Conservation (phyloP, 2,113 vertebrate genomes). For the Poeciliopsis turrubarensis region DNA sequence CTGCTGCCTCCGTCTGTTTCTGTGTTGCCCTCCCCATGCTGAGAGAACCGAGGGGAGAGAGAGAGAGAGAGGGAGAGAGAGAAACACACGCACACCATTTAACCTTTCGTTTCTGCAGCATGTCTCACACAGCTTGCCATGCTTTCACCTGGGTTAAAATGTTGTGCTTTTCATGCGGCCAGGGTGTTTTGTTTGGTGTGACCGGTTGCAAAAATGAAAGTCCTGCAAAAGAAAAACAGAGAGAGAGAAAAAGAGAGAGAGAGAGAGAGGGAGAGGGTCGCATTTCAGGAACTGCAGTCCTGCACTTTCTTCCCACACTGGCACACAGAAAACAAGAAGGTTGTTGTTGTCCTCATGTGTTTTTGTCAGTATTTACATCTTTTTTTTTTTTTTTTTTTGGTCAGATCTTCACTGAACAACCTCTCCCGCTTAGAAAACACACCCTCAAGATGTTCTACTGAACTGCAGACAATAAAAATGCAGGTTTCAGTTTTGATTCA, state of each 20-base stretch:
- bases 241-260: neutral
- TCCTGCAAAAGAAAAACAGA: constrained; percentile 3
- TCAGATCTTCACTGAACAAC: neutral
- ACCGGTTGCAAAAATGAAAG: constrained; percentile 17
- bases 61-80: neutral
- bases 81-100: constrained; percentile 2
- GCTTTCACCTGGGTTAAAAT: constrained; percentile 9
- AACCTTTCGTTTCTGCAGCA: constrained; percentile 31
- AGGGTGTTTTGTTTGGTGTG: constrained; percentile 14
- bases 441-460: neutral
- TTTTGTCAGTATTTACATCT: neutral
- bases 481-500: constrained; percentile 54
- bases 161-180: constrained; percentile 9
- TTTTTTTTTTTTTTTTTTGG: neutral
- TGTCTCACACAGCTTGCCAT: neutral
- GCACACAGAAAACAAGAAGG: neutral
- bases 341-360: neutral
- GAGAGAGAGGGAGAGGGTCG: neutral
- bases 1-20: constrained; percentile 42
- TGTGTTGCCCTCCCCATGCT: neutral
- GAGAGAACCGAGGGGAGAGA: neutral
- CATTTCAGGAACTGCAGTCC: constrained; percentile 5
- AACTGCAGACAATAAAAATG: neutral
- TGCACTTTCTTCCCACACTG: neutral
- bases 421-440: neutral